phyloP scores from a whole-genome alignment of 2,888 invertebrate species.

The Mantis religiosa region DNA sequence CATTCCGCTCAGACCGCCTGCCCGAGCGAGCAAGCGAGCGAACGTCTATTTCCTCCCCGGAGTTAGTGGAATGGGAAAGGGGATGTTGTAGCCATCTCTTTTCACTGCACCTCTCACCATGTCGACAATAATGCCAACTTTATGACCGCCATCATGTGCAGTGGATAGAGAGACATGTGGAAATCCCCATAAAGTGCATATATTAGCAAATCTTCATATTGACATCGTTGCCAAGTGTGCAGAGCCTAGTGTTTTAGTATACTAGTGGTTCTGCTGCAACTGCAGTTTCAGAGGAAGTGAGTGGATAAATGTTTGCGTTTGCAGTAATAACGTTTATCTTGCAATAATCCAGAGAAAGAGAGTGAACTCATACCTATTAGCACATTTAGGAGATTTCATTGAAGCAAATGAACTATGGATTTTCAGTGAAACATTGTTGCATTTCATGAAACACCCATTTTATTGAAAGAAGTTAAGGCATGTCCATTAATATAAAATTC shows the following conservation, averaged over 20 bases:
- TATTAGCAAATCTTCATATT: not conserved
- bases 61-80: not conserved
- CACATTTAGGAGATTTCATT: too few species aligned
- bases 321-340: not conserved
- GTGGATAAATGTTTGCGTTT: not conserved
- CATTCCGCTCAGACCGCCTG: not conserved
- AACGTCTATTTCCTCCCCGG: not conserved
- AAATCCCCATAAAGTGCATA: too few species aligned
- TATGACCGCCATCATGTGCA: not conserved
- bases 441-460: too few species aligned
- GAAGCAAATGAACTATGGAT: too few species aligned
- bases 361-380: too few species aligned
- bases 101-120: not conserved
- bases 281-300: not conserved
- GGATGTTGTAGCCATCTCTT: not conserved
- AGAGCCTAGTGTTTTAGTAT: not conserved
- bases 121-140: not conserved
- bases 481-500: too few species aligned
- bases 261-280: not conserved
- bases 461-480: too few species aligned
- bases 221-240: not conserved
- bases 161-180: not conserved
- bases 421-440: too few species aligned
- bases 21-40: not conserved
- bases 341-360: not conserved